Evolutionary conservation across 2,113 vertebrate genomes (phyloP).

Genomic region (Pycnonotus jocosus): DNA sequence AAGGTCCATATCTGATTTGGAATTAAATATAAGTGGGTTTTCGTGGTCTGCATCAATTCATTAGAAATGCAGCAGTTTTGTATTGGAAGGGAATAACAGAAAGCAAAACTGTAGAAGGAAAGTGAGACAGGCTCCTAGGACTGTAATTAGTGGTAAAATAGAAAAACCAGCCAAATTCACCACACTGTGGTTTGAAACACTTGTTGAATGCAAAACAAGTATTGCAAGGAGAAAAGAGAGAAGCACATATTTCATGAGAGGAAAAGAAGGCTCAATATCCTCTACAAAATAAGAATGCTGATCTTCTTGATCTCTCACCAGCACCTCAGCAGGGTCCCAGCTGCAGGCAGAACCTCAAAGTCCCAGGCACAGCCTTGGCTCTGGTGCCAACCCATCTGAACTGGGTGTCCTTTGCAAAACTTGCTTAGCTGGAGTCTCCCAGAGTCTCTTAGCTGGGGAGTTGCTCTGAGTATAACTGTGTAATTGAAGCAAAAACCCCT

Average conservation of each 20-base stretch:
- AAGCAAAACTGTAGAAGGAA: neutral
- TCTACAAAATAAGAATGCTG: neutral
- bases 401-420: neutral
- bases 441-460: neutral
- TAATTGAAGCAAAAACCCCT: neutral
- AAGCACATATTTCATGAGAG: neutral
- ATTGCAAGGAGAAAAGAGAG: neutral
- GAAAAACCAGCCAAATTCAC: neutral
- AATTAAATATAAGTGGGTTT: neutral
- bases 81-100: neutral
- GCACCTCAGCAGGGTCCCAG: neutral
- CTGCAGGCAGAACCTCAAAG: rapidly evolving
- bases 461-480: neutral
- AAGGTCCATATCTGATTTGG: neutral
- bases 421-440: neutral
- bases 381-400: rapidly evolving
- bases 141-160: neutral
- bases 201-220: neutral
- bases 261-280: neutral
- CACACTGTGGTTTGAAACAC: neutral
- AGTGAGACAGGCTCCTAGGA: neutral
- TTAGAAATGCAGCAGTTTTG: neutral
- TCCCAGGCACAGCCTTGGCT: neutral
- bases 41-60: neutral
- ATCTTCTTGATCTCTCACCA: neutral